A percentile compares a stretch with the other conserved stretches of the same genome.
phyloP scores from a whole-genome alignment of 2,888 invertebrate species.

The Drosophila bunnanda region DNA sequence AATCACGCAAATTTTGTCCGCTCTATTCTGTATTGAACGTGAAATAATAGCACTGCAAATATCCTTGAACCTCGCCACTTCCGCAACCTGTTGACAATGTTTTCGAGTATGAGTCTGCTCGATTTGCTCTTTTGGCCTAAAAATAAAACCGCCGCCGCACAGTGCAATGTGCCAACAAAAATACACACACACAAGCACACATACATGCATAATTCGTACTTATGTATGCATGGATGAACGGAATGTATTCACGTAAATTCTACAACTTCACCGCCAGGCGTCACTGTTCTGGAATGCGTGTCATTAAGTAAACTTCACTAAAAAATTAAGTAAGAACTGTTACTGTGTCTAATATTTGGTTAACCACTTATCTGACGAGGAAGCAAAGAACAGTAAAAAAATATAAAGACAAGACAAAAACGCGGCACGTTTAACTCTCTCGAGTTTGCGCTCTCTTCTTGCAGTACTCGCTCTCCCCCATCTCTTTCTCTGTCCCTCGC shows the following conservation, averaged over 20 bases:
- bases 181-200: constrained; percentile 16
- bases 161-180: constrained; percentile 74
- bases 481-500: constrained; percentile 26
- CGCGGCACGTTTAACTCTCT: constrained; percentile 53
- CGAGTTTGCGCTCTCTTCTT: constrained; percentile 48
- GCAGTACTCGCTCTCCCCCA: constrained; percentile 34
- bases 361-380: constrained; percentile 39
- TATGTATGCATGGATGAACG: constrained; percentile 4
- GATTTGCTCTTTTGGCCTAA: constrained; percentile 49
- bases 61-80: constrained; percentile 50
- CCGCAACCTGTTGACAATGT: constrained; percentile 77
- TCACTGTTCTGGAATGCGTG: constrained; percentile 38
- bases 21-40: not conserved
- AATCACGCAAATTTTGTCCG: constrained; percentile 18
- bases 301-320: constrained; percentile 29
- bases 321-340: constrained; percentile 28
- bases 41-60: constrained; percentile 6
- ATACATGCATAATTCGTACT: constrained; percentile 1
- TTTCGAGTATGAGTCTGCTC: constrained; percentile 35
- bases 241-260: constrained; percentile 12
- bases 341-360: constrained; percentile 30
- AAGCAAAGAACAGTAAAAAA: constrained; percentile 25
- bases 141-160: constrained; percentile 58
- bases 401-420: constrained; percentile 9
- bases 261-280: constrained; percentile 55